A percentile compares a stretch with the other conserved stretches of the same genome.
These are phyloP conservation scores for Eulemur rufifrons DNA, from an alignment of 2,113 vertebrate genomes.

Conservation along the genomic window DNA sequence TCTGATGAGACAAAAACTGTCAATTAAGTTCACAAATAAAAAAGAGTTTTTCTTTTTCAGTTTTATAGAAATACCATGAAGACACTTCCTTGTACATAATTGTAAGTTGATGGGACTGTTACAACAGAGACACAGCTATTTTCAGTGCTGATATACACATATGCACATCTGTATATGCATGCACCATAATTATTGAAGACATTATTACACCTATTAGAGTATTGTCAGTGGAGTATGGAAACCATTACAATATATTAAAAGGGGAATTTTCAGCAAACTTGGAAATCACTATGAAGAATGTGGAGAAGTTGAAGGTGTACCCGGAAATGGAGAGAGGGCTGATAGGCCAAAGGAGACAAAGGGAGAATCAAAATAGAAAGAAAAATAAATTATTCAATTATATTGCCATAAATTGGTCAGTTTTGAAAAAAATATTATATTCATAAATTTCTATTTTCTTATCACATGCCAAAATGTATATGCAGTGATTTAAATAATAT, in stretches of 20 bases:
- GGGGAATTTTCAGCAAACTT: not conserved
- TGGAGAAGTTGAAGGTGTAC: not conserved
- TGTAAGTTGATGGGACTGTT: not conserved
- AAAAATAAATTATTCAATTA: not conserved
- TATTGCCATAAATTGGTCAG: not conserved
- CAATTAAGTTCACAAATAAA: not conserved
- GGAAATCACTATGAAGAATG: not conserved
- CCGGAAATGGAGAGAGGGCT: not conserved
- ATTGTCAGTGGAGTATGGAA: not conserved
- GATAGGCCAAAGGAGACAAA: not conserved
- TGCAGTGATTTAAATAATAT: not conserved
- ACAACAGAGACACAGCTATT: not conserved
- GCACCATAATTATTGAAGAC: not conserved
- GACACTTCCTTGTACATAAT: not conserved
- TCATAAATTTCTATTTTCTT: not conserved
- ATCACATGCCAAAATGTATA: not conserved
- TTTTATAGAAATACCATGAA: not conserved
- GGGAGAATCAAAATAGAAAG: not conserved
- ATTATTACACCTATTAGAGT: not conserved
- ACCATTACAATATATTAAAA: not conserved
- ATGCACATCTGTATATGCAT: not conserved
- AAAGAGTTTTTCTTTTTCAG: not conserved
- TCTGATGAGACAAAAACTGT: not conserved
- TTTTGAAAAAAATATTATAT: not conserved
- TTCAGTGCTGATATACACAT: not conserved